Evolutionary conservation across 2,888 invertebrate species (phyloP).

Genomic region (Isoperla grammatica): DNA sequence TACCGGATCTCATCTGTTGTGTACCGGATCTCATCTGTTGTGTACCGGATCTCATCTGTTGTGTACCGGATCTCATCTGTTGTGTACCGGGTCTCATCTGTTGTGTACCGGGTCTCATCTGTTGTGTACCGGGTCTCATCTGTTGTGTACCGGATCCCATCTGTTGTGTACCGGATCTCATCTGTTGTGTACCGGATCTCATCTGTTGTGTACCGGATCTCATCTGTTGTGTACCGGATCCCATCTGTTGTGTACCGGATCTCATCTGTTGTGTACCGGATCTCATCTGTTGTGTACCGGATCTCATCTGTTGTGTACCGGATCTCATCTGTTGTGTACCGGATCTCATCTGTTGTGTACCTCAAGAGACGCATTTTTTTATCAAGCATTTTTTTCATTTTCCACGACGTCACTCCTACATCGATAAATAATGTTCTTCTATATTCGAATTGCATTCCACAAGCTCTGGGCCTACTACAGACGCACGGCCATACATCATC

Average conservation of each 20-base stretch:
- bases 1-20: background rate
- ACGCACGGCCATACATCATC: constrained; percentile 6
- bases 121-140: background rate
- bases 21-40: background rate
- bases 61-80: background rate
- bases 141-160: background rate
- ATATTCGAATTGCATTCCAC: constrained; percentile 12
- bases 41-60: background rate
- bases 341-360: background rate
- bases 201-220: background rate
- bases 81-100: background rate
- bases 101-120: background rate
- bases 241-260: background rate
- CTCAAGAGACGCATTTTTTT: background rate
- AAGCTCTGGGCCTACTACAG: background rate
- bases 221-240: background rate
- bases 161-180: background rate
- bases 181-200: background rate
- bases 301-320: background rate
- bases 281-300: background rate
- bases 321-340: background rate
- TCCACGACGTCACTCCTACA: background rate
- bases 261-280: background rate
- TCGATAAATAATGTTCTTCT: constrained; percentile 20
- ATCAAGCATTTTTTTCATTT: constrained; percentile 10